A percentile compares a stretch with the other conserved stretches of the same genome.
phyloP scores from a whole-genome alignment of 2,797 vertebrate genomes.

The Phataginus tricuspis region DNA sequence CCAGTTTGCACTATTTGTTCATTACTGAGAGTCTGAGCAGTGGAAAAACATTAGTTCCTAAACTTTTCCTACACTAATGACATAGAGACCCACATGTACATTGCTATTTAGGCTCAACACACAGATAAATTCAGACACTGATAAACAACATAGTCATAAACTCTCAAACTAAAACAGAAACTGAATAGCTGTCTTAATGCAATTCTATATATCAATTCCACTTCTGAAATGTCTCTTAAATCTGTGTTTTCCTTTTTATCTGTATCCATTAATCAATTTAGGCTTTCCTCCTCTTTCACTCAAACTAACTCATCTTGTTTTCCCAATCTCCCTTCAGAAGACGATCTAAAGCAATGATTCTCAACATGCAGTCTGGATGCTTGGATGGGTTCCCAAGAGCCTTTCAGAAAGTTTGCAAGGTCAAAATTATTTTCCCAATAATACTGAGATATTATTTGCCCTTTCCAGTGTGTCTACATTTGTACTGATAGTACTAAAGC shows the following conservation, averaged over 20 bases:
- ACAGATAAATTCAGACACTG: neutral
- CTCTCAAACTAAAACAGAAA: neutral
- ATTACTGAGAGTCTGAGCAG: neutral
- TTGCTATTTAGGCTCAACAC: neutral
- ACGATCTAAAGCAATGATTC: neutral
- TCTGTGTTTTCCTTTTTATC: neutral
- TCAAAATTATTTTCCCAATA: neutral
- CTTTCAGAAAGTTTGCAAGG: neutral
- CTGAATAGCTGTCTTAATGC: neutral
- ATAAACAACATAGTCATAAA: neutral
- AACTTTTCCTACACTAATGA: neutral
- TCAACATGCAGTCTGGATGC: neutral
- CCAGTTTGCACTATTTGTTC: neutral
- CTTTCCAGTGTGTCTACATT: neutral
- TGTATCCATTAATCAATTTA: neutral
- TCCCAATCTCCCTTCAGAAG: neutral
- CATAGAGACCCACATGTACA: neutral
- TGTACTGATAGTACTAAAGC: neutral
- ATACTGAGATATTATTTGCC: neutral
- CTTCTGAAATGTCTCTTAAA: neutral
- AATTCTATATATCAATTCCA: neutral
- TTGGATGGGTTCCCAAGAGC: neutral
- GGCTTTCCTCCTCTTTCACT: neutral
- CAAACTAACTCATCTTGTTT: neutral
- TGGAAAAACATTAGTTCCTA: neutral